A percentile compares a stretch with the other conserved stretches of the same genome.
Evolutionary conservation across 2,797 vertebrate species (phyloP).

Genomic region (Delichon dasypus): DNA sequence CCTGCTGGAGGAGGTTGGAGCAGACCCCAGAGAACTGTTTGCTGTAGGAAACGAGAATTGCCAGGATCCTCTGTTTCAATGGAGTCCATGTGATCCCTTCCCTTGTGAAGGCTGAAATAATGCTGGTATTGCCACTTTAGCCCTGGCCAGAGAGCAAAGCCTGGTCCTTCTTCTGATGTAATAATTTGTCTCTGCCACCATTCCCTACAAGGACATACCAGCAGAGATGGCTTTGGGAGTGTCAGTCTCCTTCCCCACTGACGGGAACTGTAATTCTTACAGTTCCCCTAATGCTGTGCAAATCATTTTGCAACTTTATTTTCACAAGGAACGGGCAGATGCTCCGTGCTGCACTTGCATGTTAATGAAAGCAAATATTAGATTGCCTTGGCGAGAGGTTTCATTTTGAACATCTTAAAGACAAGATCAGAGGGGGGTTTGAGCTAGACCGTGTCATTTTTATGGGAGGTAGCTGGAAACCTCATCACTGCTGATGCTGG

Average conservation of each 20-base stretch:
- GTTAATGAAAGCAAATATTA: neutral
- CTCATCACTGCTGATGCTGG: neutral
- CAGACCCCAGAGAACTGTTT: constrained; percentile 37
- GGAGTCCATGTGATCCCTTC: neutral
- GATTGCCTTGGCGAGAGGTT: neutral
- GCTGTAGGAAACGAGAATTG: neutral
- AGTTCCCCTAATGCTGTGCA: neutral
- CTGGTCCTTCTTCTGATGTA: neutral
- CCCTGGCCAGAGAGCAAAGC: neutral
- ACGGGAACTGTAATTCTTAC: neutral
- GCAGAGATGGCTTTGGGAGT: neutral
- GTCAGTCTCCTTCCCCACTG: neutral
- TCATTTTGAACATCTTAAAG: neutral
- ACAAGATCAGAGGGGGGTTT: neutral
- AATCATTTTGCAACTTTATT: neutral
- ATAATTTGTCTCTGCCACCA: rapidly evolving
- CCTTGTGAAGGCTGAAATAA: neutral
- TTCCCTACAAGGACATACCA: neutral
- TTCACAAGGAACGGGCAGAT: neutral
- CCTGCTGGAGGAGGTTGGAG: constrained; percentile 35
- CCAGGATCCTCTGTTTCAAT: neutral
- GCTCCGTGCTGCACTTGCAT: neutral
- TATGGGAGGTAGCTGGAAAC: neutral
- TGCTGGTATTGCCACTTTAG: neutral
- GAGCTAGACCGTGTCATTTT: neutral